phyloP scores from a whole-genome alignment of 2,888 invertebrate species.

The Coelinius sp. region DNA sequence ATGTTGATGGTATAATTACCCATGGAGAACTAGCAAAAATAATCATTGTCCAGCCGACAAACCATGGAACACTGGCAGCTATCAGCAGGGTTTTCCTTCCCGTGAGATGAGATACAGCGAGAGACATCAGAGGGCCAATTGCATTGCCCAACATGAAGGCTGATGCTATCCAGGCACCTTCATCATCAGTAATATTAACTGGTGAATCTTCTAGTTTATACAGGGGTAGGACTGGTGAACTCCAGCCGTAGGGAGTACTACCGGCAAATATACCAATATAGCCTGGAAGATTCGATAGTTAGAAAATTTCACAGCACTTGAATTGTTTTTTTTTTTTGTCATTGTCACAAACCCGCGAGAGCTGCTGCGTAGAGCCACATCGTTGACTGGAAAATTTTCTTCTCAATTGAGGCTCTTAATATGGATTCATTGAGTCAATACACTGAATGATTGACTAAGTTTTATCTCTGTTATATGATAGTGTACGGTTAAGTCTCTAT shows the following conservation, averaged over 20 bases:
- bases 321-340: no score
- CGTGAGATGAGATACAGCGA: background rate
- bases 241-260: slow-evolving; percentile 43
- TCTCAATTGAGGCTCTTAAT: background rate
- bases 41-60: slow-evolving; percentile 12
- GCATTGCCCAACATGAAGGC: slow-evolving; percentile 17
- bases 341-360: background rate
- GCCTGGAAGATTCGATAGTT: no score
- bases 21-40: background rate
- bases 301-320: no score
- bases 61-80: background rate
- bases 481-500: background rate
- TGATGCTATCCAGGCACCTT: slow-evolving; percentile 27
- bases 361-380: slow-evolving; percentile 6
- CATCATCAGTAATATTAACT: slow-evolving; percentile 1
- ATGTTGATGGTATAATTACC: background rate
- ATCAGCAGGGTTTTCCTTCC: slow-evolving; percentile 22
- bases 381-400: background rate
- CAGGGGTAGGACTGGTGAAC: slow-evolving; percentile 45
- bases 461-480: background rate
- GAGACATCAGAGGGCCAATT: slow-evolving; percentile 12
- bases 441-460: background rate
- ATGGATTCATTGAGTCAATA: background rate
- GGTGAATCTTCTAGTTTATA: slow-evolving; percentile 20
- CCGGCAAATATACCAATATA: background rate